Conservation (phyloP, 2,113 vertebrate genomes). For the Caracal caracal region DNA sequence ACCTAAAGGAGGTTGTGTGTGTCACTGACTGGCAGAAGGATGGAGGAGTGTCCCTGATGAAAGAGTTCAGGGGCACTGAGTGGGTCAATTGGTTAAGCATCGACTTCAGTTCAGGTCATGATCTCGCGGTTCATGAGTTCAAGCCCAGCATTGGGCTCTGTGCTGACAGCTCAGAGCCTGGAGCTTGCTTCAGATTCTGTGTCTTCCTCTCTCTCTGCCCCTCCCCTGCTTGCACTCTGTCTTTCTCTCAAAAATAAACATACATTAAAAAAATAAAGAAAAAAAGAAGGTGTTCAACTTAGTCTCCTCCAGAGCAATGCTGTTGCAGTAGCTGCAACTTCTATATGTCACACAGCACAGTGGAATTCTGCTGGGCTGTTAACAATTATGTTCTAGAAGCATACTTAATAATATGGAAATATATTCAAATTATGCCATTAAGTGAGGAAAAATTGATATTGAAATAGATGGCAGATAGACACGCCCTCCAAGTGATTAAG, state of each 20-base stretch:
- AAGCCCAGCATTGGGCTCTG: too few relatives aligned
- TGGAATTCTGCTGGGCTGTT: not conserved
- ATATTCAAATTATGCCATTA: not conserved
- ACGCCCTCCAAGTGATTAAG: not conserved
- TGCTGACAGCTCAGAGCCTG: too few relatives aligned
- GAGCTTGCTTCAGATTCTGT: too few relatives aligned
- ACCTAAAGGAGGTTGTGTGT: not conserved
- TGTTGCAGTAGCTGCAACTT: not conserved
- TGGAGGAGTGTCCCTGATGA: not conserved
- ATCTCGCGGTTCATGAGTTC: too few relatives aligned
- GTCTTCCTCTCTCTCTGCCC: too few relatives aligned
- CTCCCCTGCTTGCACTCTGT: too few relatives aligned
- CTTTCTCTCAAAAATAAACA: too few relatives aligned
- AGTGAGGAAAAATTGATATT: not conserved
- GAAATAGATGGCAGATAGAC: not conserved
- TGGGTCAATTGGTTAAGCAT: too few relatives aligned
- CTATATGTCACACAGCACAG: not conserved
- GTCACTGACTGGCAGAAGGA: not conserved
- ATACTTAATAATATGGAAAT: not conserved
- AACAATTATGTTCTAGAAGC: not conserved
- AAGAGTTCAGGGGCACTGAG: not conserved
- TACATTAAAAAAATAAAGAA: too few relatives aligned
- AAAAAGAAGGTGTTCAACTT: not conserved
- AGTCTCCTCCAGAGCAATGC: not conserved
- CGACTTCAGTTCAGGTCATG: too few relatives aligned